Evolutionary conservation across 1,140 invertebrate genomes (phyloP).

Genomic region (Papilio machaon): DNA sequence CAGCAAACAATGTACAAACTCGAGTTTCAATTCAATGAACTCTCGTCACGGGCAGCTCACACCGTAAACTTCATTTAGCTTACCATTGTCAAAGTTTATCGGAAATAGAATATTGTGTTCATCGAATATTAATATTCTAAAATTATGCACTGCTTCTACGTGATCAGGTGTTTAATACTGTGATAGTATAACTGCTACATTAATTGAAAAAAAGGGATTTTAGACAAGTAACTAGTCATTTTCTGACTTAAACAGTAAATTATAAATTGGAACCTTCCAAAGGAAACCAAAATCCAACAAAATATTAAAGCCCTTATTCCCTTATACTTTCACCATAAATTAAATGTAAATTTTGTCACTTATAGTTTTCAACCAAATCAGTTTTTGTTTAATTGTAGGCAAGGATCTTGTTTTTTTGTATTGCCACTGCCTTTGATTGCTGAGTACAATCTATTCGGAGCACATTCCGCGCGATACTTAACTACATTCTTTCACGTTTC

Average conservation of each 20-base stretch:
- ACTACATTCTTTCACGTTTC: slow-evolving; percentile 2
- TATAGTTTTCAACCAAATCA: not conserved
- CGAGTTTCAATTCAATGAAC: slow-evolving; percentile 25
- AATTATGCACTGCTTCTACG: not conserved
- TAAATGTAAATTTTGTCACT: not conserved
- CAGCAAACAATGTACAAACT: slow-evolving; percentile 19
- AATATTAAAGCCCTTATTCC: too few relatives aligned
- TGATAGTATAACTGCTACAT: not conserved
- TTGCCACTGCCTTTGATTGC: not conserved
- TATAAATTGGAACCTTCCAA: too few relatives aligned
- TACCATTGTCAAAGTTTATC: slow-evolving; percentile 10
- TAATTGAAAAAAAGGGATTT: not conserved
- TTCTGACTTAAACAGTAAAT: too few relatives aligned
- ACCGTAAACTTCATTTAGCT: slow-evolving; percentile 28
- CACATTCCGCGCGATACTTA: slow-evolving; percentile 11
- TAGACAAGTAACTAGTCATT: not conserved
- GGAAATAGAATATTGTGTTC: slow-evolving; percentile 21
- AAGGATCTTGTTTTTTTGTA: not conserved
- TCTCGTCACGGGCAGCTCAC: slow-evolving; percentile 15
- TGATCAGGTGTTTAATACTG: not conserved
- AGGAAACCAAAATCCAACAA: too few relatives aligned
- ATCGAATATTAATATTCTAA: slow-evolving; percentile 6
- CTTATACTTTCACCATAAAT: too few relatives aligned
- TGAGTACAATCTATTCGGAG: not conserved
- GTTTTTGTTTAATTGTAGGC: not conserved